A percentile compares a stretch with the other conserved stretches of the same genome.
These are phyloP conservation scores for Drosophila dunni DNA, from an alignment of 1,140 invertebrate genomes.

Conservation along the genomic window DNA sequence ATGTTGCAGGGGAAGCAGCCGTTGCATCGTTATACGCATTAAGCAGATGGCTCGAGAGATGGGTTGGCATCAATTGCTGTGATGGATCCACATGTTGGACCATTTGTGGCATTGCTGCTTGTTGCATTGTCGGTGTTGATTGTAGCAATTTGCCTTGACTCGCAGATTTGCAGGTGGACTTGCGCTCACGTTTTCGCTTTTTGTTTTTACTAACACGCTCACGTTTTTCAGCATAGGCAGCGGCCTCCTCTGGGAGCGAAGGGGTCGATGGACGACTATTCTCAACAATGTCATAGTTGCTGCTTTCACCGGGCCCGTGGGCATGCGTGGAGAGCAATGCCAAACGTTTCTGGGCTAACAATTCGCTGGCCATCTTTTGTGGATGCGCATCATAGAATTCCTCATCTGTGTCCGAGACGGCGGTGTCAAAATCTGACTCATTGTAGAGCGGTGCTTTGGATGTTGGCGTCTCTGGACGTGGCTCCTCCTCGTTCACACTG, in stretches of 20 bases:
- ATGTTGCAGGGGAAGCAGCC: constrained; percentile 9
- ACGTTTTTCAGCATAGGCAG: constrained; percentile 82
- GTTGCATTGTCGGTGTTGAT: too few relatives aligned
- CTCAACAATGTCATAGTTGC: constrained; percentile 87
- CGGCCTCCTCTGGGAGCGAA: constrained; percentile 83
- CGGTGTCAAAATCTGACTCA: constrained; percentile 93
- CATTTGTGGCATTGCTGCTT: background rate
- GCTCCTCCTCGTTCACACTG: constrained; percentile 38
- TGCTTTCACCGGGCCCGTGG: constrained; percentile 85
- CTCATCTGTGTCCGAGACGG: constrained; percentile 93
- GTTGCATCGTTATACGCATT: background rate
- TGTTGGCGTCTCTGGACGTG: constrained; percentile 19
- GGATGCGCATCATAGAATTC: constrained; percentile 94
- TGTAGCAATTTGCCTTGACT: constrained; percentile 38
- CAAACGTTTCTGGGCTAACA: constrained; percentile 90
- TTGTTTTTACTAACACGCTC: constrained; percentile 86
- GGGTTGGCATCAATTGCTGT: background rate
- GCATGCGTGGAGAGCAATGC: constrained; percentile 87
- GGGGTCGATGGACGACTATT: constrained; percentile 88
- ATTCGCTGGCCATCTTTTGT: constrained; percentile 88
- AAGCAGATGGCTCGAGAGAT: background rate
- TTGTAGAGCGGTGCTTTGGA: constrained; percentile 64
- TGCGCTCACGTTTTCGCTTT: constrained; percentile 88
- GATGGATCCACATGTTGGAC: background rate
- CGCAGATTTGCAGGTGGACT: constrained; percentile 77